Base-by-base conservation (phyloP, 2,797 vertebrate genomes). In the Mus spretus region DNA sequence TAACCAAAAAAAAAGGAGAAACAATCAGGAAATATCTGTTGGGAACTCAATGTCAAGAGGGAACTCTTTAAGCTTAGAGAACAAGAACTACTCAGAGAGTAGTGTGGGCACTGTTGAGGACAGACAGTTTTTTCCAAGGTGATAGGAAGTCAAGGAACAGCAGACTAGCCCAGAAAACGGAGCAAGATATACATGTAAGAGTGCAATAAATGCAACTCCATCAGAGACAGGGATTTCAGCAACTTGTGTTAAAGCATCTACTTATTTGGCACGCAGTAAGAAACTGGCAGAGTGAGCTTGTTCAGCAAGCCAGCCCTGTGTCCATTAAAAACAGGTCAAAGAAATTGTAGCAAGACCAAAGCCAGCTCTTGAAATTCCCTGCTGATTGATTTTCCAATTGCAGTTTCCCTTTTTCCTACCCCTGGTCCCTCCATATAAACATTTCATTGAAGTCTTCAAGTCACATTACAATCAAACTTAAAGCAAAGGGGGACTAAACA, bases 401-500 rank as follows among this genome's bases (percentile, higher is more conserved):
- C 63, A 92, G 96, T 98, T 98, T 93, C 96, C 92, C 78, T 97
- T 84, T 89, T 6, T 92, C 67, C 67, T 94, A 95, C 55, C 98
- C 95, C 65, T 94, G 85, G 34, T 87, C 94, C 96, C 96, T 89
- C 77, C 96, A 91, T 55, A 98, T 96, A 98, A 98, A 98, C 98
- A 98, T 98, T 98, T 98, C 98, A 98, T 89, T 98, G 97, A 98
- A 98, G 98, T 98, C 98, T 98, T 99, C 98, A 98, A 97, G 98
- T 98, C 84, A 44, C 90, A 98, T 98, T 98, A 98, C 98, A 98
- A 98, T 98, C 98, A 98, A 98, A 98, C 98, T 97, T 97, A 98
- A 98, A 98, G 98, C 98, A 98, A 98, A 98, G 95, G 96, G 98
- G 95, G 96, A 97, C 98, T 98, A 98, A 99, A 98, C 81, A 75